phyloP scores from a whole-genome alignment of 2,888 invertebrate species.

The Cremastinae sp. region DNA sequence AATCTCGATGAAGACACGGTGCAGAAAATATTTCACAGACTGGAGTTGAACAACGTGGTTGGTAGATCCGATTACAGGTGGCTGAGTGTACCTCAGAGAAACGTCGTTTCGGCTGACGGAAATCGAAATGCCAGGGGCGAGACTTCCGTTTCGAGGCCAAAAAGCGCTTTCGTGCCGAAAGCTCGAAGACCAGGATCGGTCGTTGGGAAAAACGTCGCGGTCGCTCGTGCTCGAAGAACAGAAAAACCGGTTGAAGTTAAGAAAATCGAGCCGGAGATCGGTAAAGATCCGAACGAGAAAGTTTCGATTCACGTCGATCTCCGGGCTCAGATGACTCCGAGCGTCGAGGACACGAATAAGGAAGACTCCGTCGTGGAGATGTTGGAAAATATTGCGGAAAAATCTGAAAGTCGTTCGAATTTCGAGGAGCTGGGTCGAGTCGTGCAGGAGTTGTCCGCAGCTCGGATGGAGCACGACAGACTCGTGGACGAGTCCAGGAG shows the following conservation, averaged over 20 bases:
- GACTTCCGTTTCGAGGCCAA: constrained; percentile 56
- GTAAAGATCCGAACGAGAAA: no score
- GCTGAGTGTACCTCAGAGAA: constrained; percentile 68
- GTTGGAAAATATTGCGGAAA: constrained; percentile 3
- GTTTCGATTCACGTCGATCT: constrained; percentile 72
- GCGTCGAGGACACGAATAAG: neutral
- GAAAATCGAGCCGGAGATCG: no score
- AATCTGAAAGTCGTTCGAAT: constrained; percentile 16
- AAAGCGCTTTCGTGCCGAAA: constrained; percentile 64
- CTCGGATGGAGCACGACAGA: constrained; percentile 66
- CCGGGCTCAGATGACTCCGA: constrained; percentile 67
- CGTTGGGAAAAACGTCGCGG: constrained; percentile 55
- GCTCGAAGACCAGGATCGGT: constrained; percentile 61
- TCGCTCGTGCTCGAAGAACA: constrained; percentile 3
- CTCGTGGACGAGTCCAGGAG: constrained; percentile 68
- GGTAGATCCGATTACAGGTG: constrained; percentile 72
- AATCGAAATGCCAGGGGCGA: constrained; percentile 42
- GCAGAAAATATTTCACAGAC: constrained; percentile 73
- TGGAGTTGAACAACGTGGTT: constrained; percentile 66
- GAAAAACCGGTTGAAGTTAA: neutral
- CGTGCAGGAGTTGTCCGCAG: constrained; percentile 64
- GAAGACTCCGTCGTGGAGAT: constrained; percentile 4
- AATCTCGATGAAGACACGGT: constrained; percentile 82
- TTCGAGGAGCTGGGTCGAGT: constrained; percentile 49
- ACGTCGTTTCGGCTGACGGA: constrained; percentile 61